These are phyloP conservation scores for Campylomormyrus numenius DNA, from an alignment of 2,113 vertebrate genomes.

Conservation along the genomic window DNA sequence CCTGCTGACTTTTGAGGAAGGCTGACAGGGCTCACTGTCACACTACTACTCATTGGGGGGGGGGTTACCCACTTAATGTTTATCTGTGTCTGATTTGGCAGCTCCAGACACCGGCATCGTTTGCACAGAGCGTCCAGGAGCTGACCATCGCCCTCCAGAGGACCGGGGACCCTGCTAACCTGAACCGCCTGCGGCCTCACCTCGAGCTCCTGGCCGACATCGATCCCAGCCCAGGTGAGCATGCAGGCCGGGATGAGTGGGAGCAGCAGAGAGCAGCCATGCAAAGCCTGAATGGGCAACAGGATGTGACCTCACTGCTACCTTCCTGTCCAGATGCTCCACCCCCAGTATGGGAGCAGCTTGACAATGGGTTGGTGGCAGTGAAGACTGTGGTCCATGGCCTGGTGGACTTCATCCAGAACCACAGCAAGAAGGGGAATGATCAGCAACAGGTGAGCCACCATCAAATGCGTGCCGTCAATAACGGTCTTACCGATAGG, in stretches of 20 bases:
- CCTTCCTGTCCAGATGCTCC: slow-evolving; percentile 74
- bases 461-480: neutral
- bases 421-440: slow-evolving; percentile 97
- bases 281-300: neutral
- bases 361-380: slow-evolving; percentile 93
- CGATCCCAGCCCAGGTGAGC: slow-evolving; percentile 91
- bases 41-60: neutral
- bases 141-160: slow-evolving; percentile 95
- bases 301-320: neutral
- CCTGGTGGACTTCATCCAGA: slow-evolving; percentile 96
- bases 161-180: slow-evolving; percentile 94
- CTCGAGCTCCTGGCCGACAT: slow-evolving; percentile 93
- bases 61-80: neutral
- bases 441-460: slow-evolving; percentile 86
- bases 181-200: slow-evolving; percentile 90
- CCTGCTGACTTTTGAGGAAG: neutral
- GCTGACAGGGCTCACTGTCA: neutral
- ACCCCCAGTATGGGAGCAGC: slow-evolving; percentile 92
- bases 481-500: neutral
- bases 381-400: slow-evolving; percentile 96
- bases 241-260: neutral
- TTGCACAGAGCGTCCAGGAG: slow-evolving; percentile 98
- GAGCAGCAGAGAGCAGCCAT: neutral
- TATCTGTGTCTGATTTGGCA: slow-evolving; percentile 46
- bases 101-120: slow-evolving; percentile 97